Percentiles rank a stretch among this genome's conserved stretches.
These are phyloP conservation scores for Autographa pulchrina DNA, from an alignment of 2,888 invertebrate species.

Conservation along the genomic window DNA sequence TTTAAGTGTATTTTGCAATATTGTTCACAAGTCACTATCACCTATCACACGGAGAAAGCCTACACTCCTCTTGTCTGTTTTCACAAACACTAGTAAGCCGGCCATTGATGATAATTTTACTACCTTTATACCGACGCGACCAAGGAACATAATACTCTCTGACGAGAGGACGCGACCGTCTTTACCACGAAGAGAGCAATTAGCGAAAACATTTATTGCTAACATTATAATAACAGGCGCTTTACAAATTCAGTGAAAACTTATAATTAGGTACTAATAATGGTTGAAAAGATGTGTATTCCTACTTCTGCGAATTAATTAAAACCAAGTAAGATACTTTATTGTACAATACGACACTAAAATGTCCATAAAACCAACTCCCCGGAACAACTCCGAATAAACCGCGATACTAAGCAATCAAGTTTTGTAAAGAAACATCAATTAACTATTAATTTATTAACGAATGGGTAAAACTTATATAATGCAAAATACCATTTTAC, in stretches of 20 bases:
- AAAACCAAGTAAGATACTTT: constrained; percentile 11
- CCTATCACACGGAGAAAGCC: not conserved
- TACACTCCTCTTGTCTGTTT: not conserved
- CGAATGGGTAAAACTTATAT: constrained; percentile 34
- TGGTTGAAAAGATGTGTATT: not conserved
- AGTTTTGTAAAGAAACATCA: constrained; percentile 23
- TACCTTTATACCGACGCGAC: no score
- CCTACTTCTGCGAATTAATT: not conserved
- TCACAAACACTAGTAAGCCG: not conserved
- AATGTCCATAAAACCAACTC: constrained; percentile 21
- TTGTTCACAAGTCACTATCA: not conserved
- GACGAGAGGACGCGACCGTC: not conserved
- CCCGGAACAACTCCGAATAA: constrained; percentile 41
- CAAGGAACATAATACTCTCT: no score
- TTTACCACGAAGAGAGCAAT: not conserved
- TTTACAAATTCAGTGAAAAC: constrained; percentile 18
- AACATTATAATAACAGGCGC: constrained; percentile 27
- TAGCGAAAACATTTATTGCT: constrained; percentile 30
- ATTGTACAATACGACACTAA: constrained; percentile 23
- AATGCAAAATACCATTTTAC: constrained; percentile 47
- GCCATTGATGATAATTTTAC: not conserved
- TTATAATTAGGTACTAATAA: not conserved
- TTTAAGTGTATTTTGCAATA: no score
- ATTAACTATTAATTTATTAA: constrained; percentile 35
- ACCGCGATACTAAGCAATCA: constrained; percentile 34